A percentile compares a stretch with the other conserved stretches of the same genome.
These are phyloP conservation scores for Volucella zonaria DNA, from an alignment of 2,888 invertebrate species.

Conservation along the genomic window DNA sequence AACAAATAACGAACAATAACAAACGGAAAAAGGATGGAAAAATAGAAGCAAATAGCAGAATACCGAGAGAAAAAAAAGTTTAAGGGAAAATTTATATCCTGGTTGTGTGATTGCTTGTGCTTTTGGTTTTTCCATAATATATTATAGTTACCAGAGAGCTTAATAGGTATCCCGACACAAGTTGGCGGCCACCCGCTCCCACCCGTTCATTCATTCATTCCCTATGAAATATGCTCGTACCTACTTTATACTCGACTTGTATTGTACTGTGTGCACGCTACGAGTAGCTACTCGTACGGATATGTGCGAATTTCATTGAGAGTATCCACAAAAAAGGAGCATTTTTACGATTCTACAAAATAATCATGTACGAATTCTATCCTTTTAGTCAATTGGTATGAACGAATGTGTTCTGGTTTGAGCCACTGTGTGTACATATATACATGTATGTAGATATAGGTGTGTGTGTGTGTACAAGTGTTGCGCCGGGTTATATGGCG, in stretches of 20 bases:
- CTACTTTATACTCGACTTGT: constrained; percentile 34
- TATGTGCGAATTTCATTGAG: constrained; percentile 74
- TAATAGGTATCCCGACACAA: constrained; percentile 71
- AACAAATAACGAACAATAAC: constrained; percentile 61
- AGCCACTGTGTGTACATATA: background rate
- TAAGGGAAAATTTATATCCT: constrained; percentile 75
- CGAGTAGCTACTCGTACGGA: no score
- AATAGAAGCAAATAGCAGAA: constrained; percentile 24
- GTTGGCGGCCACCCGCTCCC: constrained; percentile 25
- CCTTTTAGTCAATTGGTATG: constrained; percentile 73
- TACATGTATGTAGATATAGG: background rate
- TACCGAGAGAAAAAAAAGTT: constrained; percentile 54
- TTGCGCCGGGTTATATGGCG: constrained; percentile 66
- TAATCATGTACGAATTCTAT: constrained; percentile 74
- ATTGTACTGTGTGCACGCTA: constrained; percentile 54
- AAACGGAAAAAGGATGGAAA: constrained; percentile 47
- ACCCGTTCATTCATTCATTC: constrained; percentile 48
- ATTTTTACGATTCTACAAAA: constrained; percentile 73
- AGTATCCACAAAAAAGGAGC: constrained; percentile 67
- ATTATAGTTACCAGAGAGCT: constrained; percentile 74
- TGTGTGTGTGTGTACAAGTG: constrained; percentile 55
- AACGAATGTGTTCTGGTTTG: background rate
- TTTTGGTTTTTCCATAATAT: constrained; percentile 74
- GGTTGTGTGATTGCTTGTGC: constrained; percentile 76
- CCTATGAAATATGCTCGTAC: constrained; percentile 71